Evolutionary conservation across 1,140 invertebrate species (phyloP), one percentile per base, ranked within the genome.

Genomic region (Cyphomyrmex costatus): DNA sequence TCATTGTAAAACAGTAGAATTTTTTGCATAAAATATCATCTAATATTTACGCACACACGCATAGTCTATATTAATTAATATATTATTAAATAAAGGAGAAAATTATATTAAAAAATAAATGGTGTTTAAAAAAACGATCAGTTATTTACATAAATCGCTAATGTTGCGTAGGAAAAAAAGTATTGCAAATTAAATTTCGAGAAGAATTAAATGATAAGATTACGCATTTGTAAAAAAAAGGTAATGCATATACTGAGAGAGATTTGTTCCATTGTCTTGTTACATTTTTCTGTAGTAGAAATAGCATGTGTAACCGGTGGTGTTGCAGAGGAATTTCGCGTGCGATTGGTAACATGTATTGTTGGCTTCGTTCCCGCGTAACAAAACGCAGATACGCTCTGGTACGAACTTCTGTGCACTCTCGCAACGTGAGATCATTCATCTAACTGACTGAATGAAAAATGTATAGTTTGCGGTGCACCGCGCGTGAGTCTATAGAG

Each of bases 371-470:
- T 33, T 66, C 16, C 65, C 21, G 10, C 21, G 49, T 42, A 56
- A 42, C 65, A 80, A 80, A 80, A 66, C 77, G 46, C 49, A 42
- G 78, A 80, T 68, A 80, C 21, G 61, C 42, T 51, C 49, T 5
- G 30, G 16, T 21, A n/a, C 49, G 33, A 12, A 80, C 63, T 80
- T 80, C 46, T 33, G 30, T 56, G 16, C 33, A 42, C 63, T 53
- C 63, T 70, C 63, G 14, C 49, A 70, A 70, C 63, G 33, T 33
- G 78, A 49, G 65, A 56, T 53, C 78, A 80, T 80, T 80, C 65
- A 80, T 80, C 49, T 70, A 70, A 80, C 65, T 53, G 65, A 80
- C 30, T 21, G 63, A 80, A 80, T 80, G 78, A 80, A 71, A 80
- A 80, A 71, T 56, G 49, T 27, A 71, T 56, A 80, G 63, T 71